phyloP scores from a whole-genome alignment of 2,888 invertebrate genomes.

The Cheilosia vulpina region DNA sequence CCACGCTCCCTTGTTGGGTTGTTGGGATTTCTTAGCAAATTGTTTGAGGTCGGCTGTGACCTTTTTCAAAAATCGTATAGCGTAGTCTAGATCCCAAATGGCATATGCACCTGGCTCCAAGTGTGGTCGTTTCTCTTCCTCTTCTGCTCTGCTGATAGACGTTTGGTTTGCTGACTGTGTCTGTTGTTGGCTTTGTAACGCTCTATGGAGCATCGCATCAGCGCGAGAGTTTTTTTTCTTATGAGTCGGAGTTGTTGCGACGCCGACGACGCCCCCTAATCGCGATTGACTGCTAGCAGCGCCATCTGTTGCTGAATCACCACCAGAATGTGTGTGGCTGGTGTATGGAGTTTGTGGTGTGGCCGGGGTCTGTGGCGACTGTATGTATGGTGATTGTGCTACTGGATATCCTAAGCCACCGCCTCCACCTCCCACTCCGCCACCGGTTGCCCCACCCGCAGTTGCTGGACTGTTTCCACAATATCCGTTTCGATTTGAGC shows the following conservation, averaged over 20 bases:
- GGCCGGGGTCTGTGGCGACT: slow-evolving; percentile 78
- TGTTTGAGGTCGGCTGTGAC: slow-evolving; percentile 83
- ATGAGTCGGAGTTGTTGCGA: slow-evolving; percentile 62
- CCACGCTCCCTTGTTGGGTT: slow-evolving; percentile 76
- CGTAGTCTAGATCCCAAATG: slow-evolving; percentile 86
- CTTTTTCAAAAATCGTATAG: slow-evolving; percentile 88
- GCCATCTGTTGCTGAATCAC: slow-evolving; percentile 72
- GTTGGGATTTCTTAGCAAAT: slow-evolving; percentile 75
- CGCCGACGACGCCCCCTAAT: slow-evolving; percentile 49
- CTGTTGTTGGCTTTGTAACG: slow-evolving; percentile 80
- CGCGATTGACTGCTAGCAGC: slow-evolving; percentile 45
- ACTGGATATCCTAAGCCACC: slow-evolving; percentile 52
- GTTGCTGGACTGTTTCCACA: slow-evolving; percentile 47
- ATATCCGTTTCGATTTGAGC: slow-evolving; percentile 54
- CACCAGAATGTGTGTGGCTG: slow-evolving; percentile 65
- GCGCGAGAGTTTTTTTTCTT: slow-evolving; percentile 85
- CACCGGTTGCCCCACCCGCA: slow-evolving; percentile 55
- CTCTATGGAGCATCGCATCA: slow-evolving; percentile 92
- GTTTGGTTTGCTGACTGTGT: slow-evolving; percentile 53
- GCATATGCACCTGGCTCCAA: slow-evolving; percentile 82
- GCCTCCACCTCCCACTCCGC: slow-evolving; percentile 65
- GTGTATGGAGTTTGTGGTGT: slow-evolving; percentile 80
- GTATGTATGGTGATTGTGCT: slow-evolving; percentile 69
- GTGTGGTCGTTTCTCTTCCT: slow-evolving; percentile 58
- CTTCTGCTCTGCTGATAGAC: slow-evolving; percentile 44